A percentile compares a stretch with the other conserved stretches of the same genome.
Evolutionary conservation across 2,113 vertebrate genomes (phyloP).

Genomic region (Nothoprocta pentlandii): DNA sequence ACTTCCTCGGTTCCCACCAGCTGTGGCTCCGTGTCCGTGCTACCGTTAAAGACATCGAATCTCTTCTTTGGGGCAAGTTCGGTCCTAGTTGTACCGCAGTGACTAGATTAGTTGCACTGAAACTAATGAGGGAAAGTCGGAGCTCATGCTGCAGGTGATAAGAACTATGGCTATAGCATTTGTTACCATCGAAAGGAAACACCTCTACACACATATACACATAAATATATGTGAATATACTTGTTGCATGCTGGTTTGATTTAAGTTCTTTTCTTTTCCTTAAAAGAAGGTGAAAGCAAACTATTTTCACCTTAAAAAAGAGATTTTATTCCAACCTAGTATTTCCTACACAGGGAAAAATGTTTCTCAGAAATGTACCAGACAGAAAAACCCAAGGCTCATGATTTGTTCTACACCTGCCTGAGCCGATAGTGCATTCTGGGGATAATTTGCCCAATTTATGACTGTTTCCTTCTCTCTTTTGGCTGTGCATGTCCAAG

Average conservation of each 20-base stretch:
- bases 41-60: constrained; percentile 24
- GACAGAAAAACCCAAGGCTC: neutral
- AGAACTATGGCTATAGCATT: neutral
- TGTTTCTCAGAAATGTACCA: neutral
- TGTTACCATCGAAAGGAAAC: neutral
- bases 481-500: neutral
- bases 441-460: neutral
- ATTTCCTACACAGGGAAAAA: neutral
- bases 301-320: neutral
- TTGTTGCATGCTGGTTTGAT: neutral
- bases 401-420: neutral
- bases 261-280: neutral
- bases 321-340: neutral
- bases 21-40: neutral
- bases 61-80: constrained; percentile 25
- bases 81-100: neutral
- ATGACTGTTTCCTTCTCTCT: neutral
- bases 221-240: fast-evolving
- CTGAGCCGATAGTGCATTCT: neutral
- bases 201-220: neutral
- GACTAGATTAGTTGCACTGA: constrained; percentile 1
- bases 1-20: neutral
- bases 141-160: neutral
- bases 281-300: neutral
- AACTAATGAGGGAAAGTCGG: neutral